These are phyloP conservation scores for Papilio demoleus DNA, from an alignment of 2,888 invertebrate genomes.

Conservation along the genomic window DNA sequence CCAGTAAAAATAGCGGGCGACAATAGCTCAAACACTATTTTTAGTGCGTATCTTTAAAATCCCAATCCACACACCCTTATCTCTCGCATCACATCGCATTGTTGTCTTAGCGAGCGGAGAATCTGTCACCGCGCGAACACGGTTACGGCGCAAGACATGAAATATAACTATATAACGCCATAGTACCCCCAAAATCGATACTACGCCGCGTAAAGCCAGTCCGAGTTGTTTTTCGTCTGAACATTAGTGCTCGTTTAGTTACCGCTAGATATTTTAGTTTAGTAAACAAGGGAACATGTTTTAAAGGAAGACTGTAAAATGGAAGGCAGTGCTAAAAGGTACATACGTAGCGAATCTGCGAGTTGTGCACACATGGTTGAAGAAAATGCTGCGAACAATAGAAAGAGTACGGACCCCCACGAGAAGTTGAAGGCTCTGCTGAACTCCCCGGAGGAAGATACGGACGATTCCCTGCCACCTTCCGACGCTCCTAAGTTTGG, in stretches of 20 bases:
- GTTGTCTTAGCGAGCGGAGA: conserved; percentile 48
- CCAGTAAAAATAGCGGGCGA: conserved; percentile 79
- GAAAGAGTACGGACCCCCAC: conserved; percentile 74
- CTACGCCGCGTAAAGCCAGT: conserved; percentile 57
- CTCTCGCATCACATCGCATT: conserved; percentile 57
- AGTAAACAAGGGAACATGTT: conserved; percentile 81
- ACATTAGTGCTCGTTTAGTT: conserved; percentile 69
- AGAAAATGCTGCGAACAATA: conserved; percentile 68
- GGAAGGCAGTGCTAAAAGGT: conserved; percentile 75
- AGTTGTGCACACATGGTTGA: conserved; percentile 81
- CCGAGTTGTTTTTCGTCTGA: conserved; percentile 63
- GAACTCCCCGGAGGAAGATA: conserved; percentile 76
- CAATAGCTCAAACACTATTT: conserved; percentile 82
- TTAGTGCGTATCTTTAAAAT: conserved; percentile 77
- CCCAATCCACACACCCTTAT: conserved; percentile 67
- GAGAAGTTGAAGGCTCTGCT: conserved; percentile 76
- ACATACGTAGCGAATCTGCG: conserved; percentile 77
- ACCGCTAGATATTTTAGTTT: conserved; percentile 72
- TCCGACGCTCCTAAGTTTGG: conserved; percentile 85
- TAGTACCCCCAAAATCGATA: conserved; percentile 57
- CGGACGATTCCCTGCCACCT: conserved; percentile 74
- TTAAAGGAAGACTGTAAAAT: conserved; percentile 62
- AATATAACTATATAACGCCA: conserved; percentile 53
- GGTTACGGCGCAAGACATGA: conserved; percentile 64
- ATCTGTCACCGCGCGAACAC: conserved; percentile 46